phyloP scores from a whole-genome alignment of 1,140 invertebrate genomes.

The Bombus confusus region DNA sequence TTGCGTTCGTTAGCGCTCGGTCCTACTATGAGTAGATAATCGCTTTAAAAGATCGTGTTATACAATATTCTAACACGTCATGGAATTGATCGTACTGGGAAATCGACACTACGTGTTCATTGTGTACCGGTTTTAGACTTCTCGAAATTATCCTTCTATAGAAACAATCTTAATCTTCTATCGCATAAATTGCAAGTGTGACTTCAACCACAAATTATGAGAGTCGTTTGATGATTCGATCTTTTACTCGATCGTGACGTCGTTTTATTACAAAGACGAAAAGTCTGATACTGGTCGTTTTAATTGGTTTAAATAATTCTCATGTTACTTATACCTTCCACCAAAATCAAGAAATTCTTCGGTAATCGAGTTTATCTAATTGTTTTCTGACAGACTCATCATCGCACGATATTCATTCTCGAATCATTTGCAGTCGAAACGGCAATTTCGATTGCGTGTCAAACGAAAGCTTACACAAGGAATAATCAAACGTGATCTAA shows the following conservation, averaged over 20 bases:
- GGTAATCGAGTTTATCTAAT: too few species aligned
- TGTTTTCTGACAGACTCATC: too few species aligned
- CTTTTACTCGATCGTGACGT: neutral
- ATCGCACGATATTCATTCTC: too few species aligned
- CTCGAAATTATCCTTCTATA: neutral
- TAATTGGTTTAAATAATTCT: too few species aligned
- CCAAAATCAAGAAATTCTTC: too few species aligned
- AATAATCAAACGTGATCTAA: neutral
- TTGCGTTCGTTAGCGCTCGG: neutral
- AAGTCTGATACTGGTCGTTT: too few species aligned
- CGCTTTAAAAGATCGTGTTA: neutral
- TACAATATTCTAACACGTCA: slow-evolving; percentile 2
- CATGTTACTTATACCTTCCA: too few species aligned
- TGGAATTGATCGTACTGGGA: neutral
- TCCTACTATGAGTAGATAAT: neutral
- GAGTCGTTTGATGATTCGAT: neutral
- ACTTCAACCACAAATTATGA: neutral
- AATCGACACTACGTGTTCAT: neutral
- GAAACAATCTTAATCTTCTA: neutral
- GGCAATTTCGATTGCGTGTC: too few species aligned
- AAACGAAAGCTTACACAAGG: too few species aligned
- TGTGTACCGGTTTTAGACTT: neutral
- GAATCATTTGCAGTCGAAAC: too few species aligned
- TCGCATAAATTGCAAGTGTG: neutral
- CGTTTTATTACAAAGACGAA: neutral